A percentile compares a stretch with the other conserved stretches of the same genome.
Evolutionary conservation across 2,113 vertebrate species (phyloP).

Genomic region (Gambusia affinis): DNA sequence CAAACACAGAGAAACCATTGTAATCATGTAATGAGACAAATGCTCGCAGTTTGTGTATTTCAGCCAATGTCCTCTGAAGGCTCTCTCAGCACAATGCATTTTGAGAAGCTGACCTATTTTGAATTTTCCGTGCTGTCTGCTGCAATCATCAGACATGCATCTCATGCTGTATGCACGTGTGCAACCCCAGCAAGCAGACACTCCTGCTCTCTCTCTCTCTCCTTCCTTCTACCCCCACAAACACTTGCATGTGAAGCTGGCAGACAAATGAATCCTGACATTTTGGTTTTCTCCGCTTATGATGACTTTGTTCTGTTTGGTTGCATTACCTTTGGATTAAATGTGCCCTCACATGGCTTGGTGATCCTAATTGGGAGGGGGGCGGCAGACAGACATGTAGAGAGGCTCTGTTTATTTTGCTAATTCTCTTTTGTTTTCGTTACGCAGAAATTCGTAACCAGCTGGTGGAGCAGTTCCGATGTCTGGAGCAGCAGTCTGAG

Average conservation of each 20-base stretch:
- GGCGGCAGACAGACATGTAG: conserved; percentile 26
- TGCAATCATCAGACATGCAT: conserved; percentile 72
- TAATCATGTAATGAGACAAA: conserved; percentile 54
- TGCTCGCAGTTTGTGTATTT: conserved; percentile 47
- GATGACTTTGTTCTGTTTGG: conserved; percentile 52
- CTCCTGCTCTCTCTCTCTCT: conserved; percentile 14
- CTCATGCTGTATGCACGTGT: conserved; percentile 57
- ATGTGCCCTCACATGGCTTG: not conserved
- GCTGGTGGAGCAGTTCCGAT: conserved; percentile 95
- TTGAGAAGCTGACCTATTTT: conserved; percentile 80
- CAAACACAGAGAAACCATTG: conserved; percentile 36
- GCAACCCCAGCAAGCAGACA: conserved; percentile 56
- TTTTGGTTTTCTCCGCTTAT: conserved; percentile 52
- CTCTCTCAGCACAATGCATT: conserved; percentile 65
- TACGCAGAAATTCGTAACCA: conserved; percentile 91
- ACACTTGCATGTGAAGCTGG: conserved; percentile 18
- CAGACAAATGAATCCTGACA: conserved; percentile 56
- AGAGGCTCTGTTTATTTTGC: conserved; percentile 36
- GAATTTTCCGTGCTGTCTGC: conserved; percentile 75
- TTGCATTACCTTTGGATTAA: conserved; percentile 17
- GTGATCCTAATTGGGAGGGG: not conserved
- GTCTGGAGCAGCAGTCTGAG: conserved; percentile 95
- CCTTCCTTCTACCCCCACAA: conserved; percentile 9
- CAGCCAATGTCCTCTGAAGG: conserved; percentile 51
- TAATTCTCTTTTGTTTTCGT: conserved; percentile 29